A percentile compares a stretch with the other conserved stretches of the same genome.
Conservation (phyloP, 2,113 vertebrate species). For the Formicarius rufipectus region DNA sequence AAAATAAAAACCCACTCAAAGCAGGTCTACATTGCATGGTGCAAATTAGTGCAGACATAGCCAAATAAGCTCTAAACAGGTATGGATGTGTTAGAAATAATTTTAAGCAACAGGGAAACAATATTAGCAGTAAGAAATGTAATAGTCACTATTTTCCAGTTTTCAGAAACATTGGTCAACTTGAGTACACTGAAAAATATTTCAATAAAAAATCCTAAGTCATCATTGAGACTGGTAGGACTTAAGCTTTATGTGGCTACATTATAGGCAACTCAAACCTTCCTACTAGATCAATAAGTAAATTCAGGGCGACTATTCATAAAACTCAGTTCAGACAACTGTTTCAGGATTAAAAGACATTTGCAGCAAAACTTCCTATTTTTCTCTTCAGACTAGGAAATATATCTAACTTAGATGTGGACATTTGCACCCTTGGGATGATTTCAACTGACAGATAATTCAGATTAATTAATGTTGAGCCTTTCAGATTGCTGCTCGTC, state of each 20-base stretch:
- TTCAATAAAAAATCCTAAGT: background rate
- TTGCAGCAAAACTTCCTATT: background rate
- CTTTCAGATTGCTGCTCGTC: background rate
- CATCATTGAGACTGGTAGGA: fast-evolving
- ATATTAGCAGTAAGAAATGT: background rate
- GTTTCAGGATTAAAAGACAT: background rate
- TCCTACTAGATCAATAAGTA: background rate
- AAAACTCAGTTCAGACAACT: background rate
- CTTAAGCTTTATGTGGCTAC: background rate
- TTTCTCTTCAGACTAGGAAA: background rate
- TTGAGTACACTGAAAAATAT: background rate
- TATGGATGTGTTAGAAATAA: background rate
- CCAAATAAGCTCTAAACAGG: background rate
- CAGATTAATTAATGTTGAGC: background rate
- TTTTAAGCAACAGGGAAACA: background rate
- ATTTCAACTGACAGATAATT: background rate
- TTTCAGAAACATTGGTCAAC: background rate
- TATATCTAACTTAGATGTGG: background rate
- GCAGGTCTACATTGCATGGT: background rate
- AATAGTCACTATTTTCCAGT: background rate
- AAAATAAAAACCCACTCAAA: background rate
- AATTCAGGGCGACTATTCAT: background rate
- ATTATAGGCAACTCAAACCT: background rate
- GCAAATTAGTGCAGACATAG: background rate
- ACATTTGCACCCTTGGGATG: background rate